Base-by-base conservation (phyloP, 1,140 invertebrate genomes). In the Drosophila eugracilis region DNA sequence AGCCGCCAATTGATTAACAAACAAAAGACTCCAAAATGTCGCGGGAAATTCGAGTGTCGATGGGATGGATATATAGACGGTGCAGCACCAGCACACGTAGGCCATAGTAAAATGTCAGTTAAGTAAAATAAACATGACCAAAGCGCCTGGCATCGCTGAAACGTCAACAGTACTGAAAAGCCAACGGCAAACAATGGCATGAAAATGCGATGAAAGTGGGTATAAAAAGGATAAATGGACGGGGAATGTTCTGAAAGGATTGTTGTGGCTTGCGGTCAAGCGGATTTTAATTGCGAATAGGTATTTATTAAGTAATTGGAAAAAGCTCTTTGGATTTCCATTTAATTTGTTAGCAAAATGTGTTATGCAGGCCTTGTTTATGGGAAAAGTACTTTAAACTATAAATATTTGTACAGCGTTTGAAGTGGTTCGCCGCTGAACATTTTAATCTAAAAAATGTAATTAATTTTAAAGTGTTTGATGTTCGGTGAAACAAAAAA, bases 51-150 rank as follows among this genome's bases (percentile, higher is more conserved):
- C 21, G 32, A 47, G 14, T 5, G 14, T 21, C 12, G 32, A 4
- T 15, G 21, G 7, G 24, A 1, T 14, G 49, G 5, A 14, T n/a
- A n/a, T n/a, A 3, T 1, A 7, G 10, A 22, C 58, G 50, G 63
- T 47, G 71, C 42, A 9, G 28, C 42, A 58, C 57, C 52, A 22
- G 50, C 53, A 67, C 77, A 80, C 77, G 69, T 78, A 69, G 73
- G 41, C 65, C 66, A 36, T 32, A 63, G 45, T 49, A 62, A 79
- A 84, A 75, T 60, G 80, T 52, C 75, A 75, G 80, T 84, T 79
- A 75, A 79, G 74, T 85, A 75, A 85, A 84, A 78, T 79, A 67
- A 83, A 83, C 79, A 81, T 49, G 66, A 36, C 66, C 77, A 42
- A 54, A 59, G 45, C 15, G 52, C 34, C 62, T 30, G 57, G 19